These are phyloP conservation scores for Caenorhabditis elegans DNA, from an alignment of 1,140 invertebrate genomes.

Conservation along the genomic window WBcel235 BX284606.5:16567001-16567500, in stretches of 20 bases:
- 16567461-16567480: constrained; percentile 14
- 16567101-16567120: too few relatives aligned
- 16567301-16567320: neutral
- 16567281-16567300: neutral
- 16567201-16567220: too few relatives aligned
- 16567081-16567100: too few relatives aligned
- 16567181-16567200: neutral
- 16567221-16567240: neutral
- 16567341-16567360: constrained; percentile 1
- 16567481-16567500: too few relatives aligned
- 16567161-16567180: neutral
- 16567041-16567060: too few relatives aligned
- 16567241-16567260: neutral
- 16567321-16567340: constrained; percentile 17
- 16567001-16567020: too few relatives aligned
- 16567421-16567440: neutral
- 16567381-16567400: constrained; percentile 10
- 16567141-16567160: too few relatives aligned
- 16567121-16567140: too few relatives aligned
- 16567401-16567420: neutral
- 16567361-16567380: constrained; percentile 13
- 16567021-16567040: too few relatives aligned
- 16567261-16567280: neutral
- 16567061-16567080: too few relatives aligned
- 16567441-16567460: constrained; percentile 20